These are phyloP conservation scores for Drosophila picticornis DNA, from an alignment of 2,888 invertebrate species.

Conservation along the genomic window DNA sequence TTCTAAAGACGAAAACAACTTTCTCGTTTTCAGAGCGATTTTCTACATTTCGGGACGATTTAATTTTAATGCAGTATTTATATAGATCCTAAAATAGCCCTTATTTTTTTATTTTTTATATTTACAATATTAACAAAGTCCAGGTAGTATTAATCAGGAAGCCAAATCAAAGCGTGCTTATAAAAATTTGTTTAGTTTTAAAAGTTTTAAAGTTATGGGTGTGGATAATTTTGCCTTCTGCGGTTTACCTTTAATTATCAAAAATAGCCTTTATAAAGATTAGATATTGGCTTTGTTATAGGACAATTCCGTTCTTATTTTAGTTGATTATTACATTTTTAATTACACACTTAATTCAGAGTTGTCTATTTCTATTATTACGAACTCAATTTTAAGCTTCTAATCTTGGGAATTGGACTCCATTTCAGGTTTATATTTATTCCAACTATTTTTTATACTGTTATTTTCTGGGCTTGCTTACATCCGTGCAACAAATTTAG, in stretches of 20 bases:
- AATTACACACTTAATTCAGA: neutral
- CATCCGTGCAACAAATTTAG: neutral
- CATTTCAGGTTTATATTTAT: neutral
- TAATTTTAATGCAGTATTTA: neutral
- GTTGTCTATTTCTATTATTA: neutral
- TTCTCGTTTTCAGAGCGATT: neutral
- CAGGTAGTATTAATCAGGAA: neutral
- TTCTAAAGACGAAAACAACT: neutral
- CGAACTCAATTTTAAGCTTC: neutral
- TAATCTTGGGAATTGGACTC: neutral
- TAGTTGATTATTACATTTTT: neutral
- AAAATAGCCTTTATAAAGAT: neutral
- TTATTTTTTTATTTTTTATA: neutral
- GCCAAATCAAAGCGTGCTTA: neutral
- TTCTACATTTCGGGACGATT: too few relatives aligned
- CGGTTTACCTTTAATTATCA: neutral
- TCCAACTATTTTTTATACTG: neutral
- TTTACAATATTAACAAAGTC: neutral
- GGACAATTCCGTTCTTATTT: neutral
- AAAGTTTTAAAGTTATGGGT: neutral
- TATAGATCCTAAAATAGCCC: neutral
- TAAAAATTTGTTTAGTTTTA: neutral
- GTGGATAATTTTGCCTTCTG: neutral
- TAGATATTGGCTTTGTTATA: neutral
- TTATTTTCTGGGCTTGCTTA: neutral